Conservation (phyloP, 30 jellyfish, hydroid and myxozoan genomes). For the Chrysaora quinquecirrha region DNA sequence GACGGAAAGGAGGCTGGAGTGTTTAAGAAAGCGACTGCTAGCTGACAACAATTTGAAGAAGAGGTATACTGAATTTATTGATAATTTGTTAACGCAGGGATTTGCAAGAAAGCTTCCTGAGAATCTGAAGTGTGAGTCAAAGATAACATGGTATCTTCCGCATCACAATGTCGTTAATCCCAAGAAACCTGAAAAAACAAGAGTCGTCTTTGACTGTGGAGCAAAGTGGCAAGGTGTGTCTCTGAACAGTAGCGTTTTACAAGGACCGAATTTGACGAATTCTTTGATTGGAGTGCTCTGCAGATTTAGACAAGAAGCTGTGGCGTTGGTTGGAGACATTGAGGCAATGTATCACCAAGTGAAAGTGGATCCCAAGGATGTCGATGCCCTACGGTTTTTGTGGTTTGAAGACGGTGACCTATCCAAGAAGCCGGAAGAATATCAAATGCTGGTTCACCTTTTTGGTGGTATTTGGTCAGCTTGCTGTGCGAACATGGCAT, state of each 20-base stretch:
- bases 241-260: conserved; percentile 21
- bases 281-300: conserved; percentile 32
- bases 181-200: conserved; percentile 25
- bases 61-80: conserved; percentile 39
- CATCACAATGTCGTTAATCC: conserved; percentile 37
- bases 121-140: conserved; percentile 11
- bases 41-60: conserved; percentile 3
- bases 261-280: conserved; percentile 54
- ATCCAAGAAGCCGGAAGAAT: neutral
- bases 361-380: conserved; percentile 16
- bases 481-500: conserved; percentile 10
- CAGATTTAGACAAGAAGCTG: conserved; percentile 33
- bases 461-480: conserved; percentile 42
- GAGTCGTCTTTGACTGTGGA: conserved; percentile 54
- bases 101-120: conserved; percentile 36
- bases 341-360: conserved; percentile 55
- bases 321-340: conserved; percentile 42
- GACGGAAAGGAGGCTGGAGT: conserved; percentile 36
- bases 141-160: conserved; percentile 50
- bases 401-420: conserved; percentile 51
- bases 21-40: conserved; percentile 1
- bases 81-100: conserved; percentile 19
- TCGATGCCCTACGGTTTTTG: conserved; percentile 40
- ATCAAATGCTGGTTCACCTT: conserved; percentile 43
- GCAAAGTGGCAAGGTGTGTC: conserved; percentile 43